Evolutionary conservation across 2,888 invertebrate species (phyloP).

Genomic region (Psococerastis gibbosa): DNA sequence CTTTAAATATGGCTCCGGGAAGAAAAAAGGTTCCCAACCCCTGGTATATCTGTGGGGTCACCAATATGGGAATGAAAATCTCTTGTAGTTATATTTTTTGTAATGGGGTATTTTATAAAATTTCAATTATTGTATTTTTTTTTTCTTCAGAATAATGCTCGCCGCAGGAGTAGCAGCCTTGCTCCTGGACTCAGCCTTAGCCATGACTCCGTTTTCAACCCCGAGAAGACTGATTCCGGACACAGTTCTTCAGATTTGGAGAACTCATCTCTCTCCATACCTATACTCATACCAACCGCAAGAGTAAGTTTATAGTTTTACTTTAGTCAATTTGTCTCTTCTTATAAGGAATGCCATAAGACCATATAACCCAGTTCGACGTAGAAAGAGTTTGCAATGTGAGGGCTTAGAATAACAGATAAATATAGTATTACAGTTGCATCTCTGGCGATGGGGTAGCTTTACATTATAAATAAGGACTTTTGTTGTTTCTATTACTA

Average conservation of each 20-base stretch:
- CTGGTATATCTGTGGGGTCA: too few relatives aligned
- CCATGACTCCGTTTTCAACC: slow-evolving; percentile 82
- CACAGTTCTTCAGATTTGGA: slow-evolving; percentile 32
- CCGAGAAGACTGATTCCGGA: slow-evolving; percentile 28
- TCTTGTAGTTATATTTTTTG: too few relatives aligned
- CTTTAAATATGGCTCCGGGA: too few relatives aligned
- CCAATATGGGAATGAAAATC: too few relatives aligned
- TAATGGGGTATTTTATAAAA: neutral
- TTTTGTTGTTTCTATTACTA: too few relatives aligned
- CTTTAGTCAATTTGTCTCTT: neutral
- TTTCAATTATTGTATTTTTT: neutral
- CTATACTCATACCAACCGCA: neutral
- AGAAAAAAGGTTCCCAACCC: too few relatives aligned
- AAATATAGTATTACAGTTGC: too few relatives aligned
- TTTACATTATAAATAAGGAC: too few relatives aligned
- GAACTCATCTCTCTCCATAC: slow-evolving; percentile 27
- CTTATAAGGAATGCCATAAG: neutral
- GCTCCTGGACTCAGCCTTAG: slow-evolving; percentile 56
- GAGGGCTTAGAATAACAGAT: too few relatives aligned
- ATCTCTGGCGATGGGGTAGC: too few relatives aligned
- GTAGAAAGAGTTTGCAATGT: too few relatives aligned
- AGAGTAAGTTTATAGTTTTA: slow-evolving; percentile 1
- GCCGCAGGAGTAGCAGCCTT: slow-evolving; percentile 23
- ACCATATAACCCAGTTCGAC: too few relatives aligned
- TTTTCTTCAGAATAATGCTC: slow-evolving; percentile 21